phyloP scores from a whole-genome alignment of 2,797 vertebrate genomes.

The Taenioides sp. region DNA sequence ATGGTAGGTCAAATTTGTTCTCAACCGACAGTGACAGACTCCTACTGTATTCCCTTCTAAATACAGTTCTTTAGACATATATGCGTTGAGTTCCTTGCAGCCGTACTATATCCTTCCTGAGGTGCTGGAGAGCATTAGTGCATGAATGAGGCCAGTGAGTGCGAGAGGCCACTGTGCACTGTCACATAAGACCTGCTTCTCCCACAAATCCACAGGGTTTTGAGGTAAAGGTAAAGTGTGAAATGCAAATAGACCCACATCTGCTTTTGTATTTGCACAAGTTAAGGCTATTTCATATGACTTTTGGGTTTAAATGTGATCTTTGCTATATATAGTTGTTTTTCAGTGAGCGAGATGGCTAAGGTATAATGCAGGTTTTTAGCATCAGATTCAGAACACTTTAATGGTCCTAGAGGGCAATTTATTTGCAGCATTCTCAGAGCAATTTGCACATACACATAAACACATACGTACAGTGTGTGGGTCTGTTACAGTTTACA shows the following conservation, averaged over 20 bases:
- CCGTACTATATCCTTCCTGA: conserved; percentile 41
- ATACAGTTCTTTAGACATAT: conserved; percentile 52
- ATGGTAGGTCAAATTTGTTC: background rate
- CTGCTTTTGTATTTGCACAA: conserved; percentile 51
- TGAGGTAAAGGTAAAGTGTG: conserved; percentile 36
- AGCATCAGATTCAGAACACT: no score
- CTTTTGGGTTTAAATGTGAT: conserved; percentile 24
- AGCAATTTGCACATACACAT: no score
- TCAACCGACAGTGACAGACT: conserved; percentile 34
- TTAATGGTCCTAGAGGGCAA: no score
- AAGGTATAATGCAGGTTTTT: background rate
- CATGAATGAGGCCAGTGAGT: conserved; percentile 62
- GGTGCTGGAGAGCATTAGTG: conserved; percentile 48
- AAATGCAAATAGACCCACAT: conserved; percentile 39
- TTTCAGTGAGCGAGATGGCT: background rate
- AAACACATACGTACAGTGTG: no score
- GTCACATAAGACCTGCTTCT: conserved; percentile 47
- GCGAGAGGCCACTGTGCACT: conserved; percentile 25
- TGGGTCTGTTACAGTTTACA: no score
- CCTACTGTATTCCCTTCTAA: conserved; percentile 52
- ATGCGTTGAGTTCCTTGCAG: conserved; percentile 44
- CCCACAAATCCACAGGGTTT: conserved; percentile 51
- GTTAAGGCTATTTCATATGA: conserved; percentile 37
- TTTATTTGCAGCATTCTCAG: no score
- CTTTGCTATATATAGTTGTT: conserved; percentile 4